Conservation (phyloP, 1,140 invertebrate species). For the Conopomorpha cramerella region DNA sequence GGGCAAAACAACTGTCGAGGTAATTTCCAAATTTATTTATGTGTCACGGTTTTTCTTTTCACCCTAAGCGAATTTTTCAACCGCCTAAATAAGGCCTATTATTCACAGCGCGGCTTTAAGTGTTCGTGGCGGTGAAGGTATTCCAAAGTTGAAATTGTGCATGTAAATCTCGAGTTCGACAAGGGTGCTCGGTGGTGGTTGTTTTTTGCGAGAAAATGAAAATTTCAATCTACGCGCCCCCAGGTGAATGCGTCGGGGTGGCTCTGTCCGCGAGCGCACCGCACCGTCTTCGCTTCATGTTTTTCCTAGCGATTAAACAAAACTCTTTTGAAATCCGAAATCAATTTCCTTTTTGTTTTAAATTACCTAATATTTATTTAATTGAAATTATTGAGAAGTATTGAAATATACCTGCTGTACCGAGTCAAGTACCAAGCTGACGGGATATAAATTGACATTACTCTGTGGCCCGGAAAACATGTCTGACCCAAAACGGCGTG, state of each 20-base stretch:
- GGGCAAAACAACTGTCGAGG: slow-evolving; percentile 58
- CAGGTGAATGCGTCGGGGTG: slow-evolving; percentile 20
- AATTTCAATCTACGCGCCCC: slow-evolving; percentile 51
- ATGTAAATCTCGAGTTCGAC: slow-evolving; percentile 29
- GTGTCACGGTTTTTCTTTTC: slow-evolving; percentile 5
- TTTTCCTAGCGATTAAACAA: too few relatives aligned
- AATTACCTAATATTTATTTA: too few relatives aligned
- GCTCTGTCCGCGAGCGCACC: too few relatives aligned
- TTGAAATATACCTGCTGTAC: too few relatives aligned
- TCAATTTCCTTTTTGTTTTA: too few relatives aligned
- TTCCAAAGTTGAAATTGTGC: slow-evolving; percentile 31
- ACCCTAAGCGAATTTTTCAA: not conserved
- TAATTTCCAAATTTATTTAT: slow-evolving; percentile 15
- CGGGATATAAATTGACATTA: too few relatives aligned
- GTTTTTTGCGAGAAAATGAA: slow-evolving; percentile 41
- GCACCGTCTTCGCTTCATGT: too few relatives aligned
- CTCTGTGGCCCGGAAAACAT: too few relatives aligned
- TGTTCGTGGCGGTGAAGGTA: slow-evolving; percentile 12
- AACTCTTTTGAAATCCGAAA: too few relatives aligned
- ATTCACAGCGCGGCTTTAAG: slow-evolving; percentile 3
- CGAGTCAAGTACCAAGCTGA: too few relatives aligned
- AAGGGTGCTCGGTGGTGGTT: slow-evolving; percentile 18
- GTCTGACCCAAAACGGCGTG: too few relatives aligned
- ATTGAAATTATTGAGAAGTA: too few relatives aligned
- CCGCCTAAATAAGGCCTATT: not conserved